A percentile compares a stretch with the other conserved stretches of the same genome.
Conservation (phyloP, 1,140 invertebrate species). For the Magallana angulata region DNA sequence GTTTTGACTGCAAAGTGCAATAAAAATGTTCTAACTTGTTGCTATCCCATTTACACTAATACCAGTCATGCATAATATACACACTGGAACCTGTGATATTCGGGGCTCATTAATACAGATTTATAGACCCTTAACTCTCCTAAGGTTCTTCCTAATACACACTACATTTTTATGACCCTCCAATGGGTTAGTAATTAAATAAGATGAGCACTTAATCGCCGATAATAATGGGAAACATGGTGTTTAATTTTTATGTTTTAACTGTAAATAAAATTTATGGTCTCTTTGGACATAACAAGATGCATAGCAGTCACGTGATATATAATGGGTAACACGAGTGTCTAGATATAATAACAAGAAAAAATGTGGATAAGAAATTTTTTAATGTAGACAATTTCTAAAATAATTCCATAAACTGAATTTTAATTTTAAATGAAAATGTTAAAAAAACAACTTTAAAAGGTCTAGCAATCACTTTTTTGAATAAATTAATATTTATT, state of each 20-base stretch:
- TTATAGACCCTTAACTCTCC: slow-evolving; percentile 35
- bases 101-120: slow-evolving; percentile 22
- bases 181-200: slow-evolving; percentile 31
- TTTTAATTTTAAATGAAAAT: too few species aligned
- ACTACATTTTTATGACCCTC: slow-evolving; percentile 34
- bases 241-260: slow-evolving; percentile 36
- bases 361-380: too few species aligned
- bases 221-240: slow-evolving; percentile 31
- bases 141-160: background rate
- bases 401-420: too few species aligned
- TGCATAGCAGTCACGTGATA: slow-evolving; percentile 1
- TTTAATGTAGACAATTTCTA: too few species aligned
- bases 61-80: slow-evolving; percentile 27
- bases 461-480: too few species aligned
- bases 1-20: slow-evolving; percentile 32
- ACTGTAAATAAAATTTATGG: slow-evolving; percentile 28
- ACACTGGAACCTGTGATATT: slow-evolving; percentile 17
- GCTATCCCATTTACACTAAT: slow-evolving; percentile 15
- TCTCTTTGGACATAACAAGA: slow-evolving; percentile 9
- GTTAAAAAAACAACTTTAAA: too few species aligned
- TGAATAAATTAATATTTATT: too few species aligned
- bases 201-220: slow-evolving; percentile 4
- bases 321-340: background rate
- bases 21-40: slow-evolving; percentile 25
- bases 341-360: too few species aligned